These are phyloP conservation scores for Dreissena polymorpha DNA, from an alignment of 1,140 invertebrate genomes.

Conservation along the genomic window DNA sequence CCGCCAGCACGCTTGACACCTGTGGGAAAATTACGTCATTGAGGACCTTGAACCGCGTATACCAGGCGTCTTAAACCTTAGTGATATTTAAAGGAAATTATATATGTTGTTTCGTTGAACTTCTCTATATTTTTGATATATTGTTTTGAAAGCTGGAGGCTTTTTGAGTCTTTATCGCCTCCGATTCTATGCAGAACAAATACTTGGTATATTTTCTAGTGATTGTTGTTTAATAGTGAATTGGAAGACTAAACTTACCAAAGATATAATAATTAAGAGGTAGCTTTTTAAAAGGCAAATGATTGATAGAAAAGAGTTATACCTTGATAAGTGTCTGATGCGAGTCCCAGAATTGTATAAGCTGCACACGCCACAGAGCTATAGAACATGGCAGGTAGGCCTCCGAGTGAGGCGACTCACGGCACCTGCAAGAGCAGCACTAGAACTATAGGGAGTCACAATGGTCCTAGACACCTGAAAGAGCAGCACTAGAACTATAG, in stretches of 20 bases:
- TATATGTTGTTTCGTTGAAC: too few species aligned
- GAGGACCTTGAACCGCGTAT: neutral
- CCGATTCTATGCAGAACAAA: too few species aligned
- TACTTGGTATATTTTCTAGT: too few species aligned
- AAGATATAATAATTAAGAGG: neutral
- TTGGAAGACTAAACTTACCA: neutral
- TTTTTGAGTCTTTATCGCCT: too few species aligned
- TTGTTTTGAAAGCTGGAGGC: too few species aligned
- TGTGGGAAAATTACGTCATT: neutral
- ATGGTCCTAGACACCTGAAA: neutral
- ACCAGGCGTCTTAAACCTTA: too few species aligned
- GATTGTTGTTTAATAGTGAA: too few species aligned
- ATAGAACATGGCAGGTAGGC: conserved; percentile 57
- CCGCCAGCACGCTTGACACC: neutral
- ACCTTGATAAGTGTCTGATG: conserved; percentile 54
- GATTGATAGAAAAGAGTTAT: neutral
- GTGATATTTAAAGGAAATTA: too few species aligned
- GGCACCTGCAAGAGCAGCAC: conserved; percentile 46
- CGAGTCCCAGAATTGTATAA: conserved; percentile 33
- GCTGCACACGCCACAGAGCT: conserved; percentile 46
- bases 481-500: neutral
- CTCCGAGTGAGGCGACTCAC: conserved; percentile 51
- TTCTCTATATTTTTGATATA: too few species aligned
- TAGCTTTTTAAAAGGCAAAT: neutral
- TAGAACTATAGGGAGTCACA: neutral